Conservation (phyloP, 2,113 vertebrate genomes). For the Calonectris borealis region DNA sequence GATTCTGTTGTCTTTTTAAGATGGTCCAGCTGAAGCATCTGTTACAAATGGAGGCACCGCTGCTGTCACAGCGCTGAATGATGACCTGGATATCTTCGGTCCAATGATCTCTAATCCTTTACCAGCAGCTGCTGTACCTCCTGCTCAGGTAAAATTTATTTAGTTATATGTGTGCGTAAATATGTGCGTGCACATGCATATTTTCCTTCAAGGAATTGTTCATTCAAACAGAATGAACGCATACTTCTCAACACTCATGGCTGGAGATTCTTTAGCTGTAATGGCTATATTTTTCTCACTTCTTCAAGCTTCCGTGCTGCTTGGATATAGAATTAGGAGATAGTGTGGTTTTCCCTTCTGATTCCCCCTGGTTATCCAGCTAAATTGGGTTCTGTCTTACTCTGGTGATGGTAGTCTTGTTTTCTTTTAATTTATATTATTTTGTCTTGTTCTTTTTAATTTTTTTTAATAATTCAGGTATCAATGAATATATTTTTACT, state of each 20-base stretch:
- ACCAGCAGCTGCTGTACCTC: conserved; percentile 75
- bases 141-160: conserved; percentile 72
- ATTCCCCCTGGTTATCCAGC: not conserved
- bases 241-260: not conserved
- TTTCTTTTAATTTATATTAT: not conserved
- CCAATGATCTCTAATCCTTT: conserved; percentile 98
- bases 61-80: conserved; percentile 72
- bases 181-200: fast-evolving
- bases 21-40: conserved; percentile 81
- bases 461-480: not conserved
- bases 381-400: not conserved
- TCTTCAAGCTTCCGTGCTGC: not conserved
- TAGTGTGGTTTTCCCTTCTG: not conserved
- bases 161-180: not conserved
- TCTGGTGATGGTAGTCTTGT: not conserved
- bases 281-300: not conserved
- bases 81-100: conserved; percentile 96
- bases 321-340: not conserved
- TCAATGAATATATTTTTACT: not conserved
- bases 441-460: not conserved
- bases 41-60: conserved; percentile 75
- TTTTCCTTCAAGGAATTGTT: not conserved
- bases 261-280: not conserved
- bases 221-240: not conserved
- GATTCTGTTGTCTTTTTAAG: conserved; percentile 62